Base-by-base conservation (phyloP, 2,113 vertebrate genomes). In the Arothron firmamentum region DNA sequence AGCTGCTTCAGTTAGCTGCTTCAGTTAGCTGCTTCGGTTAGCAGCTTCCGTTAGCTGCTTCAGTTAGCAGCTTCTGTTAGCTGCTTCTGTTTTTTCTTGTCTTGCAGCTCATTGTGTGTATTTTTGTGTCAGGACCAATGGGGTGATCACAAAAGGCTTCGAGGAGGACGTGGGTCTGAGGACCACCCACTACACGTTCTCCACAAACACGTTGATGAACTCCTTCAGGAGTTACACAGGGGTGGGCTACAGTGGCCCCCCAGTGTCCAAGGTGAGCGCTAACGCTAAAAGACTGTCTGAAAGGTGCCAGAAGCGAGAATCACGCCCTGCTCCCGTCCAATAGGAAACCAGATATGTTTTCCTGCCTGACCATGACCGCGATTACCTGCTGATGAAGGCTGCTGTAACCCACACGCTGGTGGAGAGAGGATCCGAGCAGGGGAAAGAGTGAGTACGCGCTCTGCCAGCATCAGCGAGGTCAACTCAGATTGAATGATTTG, bases 171-270 rank as follows among this genome's bases (percentile, higher is more conserved):
- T 94, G 15, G 93, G 93, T 1, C 75, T 66, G 1, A 80, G 91
- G 2, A 93, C 92, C 1, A 92, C 93, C 8, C 89, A 92, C 69
- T 94, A 92, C 75, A 90, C 81, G 1, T 94, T 94, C 81, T 93
- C 92, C 69, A 91, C 92, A 48, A 94, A 93, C 80, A 93, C 93
- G 0, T 4, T 94, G 61, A 75, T 77, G 64, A 93, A 94, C 83
- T 92, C 92, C 3, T 70, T 93, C 34, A 6, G 4, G 34, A 83
- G 54, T 49, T 94, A 94, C 28, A 18, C 52, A 0, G 0, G 12
- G 0, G 3, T 2, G 0, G 92, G 92, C 0, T 94, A 83, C 69
- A 42, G 1, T 14, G 67, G 82, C 0, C 87, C 88, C 0, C 92
- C 93, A 0, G 0, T 47, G 28, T 80, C 84, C 2, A 16, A 72